Base-by-base conservation (phyloP, 1,140 invertebrate species). In the Drosophila orosa region DNA sequence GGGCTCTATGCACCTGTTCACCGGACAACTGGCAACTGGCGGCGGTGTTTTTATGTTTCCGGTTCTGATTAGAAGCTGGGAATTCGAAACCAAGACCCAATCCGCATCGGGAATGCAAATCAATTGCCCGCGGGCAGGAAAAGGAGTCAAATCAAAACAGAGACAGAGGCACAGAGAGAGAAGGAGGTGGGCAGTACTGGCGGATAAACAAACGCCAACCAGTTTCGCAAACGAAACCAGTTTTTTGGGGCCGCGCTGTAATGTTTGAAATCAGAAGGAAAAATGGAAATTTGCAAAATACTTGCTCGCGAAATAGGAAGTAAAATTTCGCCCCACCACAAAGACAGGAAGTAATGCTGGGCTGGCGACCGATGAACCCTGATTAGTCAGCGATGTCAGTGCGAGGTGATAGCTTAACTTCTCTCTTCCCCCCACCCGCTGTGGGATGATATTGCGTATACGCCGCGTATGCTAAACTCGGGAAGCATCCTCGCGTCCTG, bases 141-240 rank as follows among this genome's bases (percentile, higher is more conserved):
- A 69, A 74, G 56, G 67, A 74, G 56, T 59, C 45, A 76, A 76
- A 76, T 76, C 74, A 76, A 68, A 68, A 42, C 73, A 39, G 22
- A 73, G 50, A 58, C 33, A 33, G 12, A 10, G 37, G 3, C 42
- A 31, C 9, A 17, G 44, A 54, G 27, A 59, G 15, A 9, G 44
- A 9, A 6, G 15, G 45, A 27, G 24, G n/a, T 15, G 44, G 9
- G 25, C 29, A 31, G 47, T 12, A 17, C 29, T 33, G 48, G 50
- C 50, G 24, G 35, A 50, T 48, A 61, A 39, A 47, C 56, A 59
- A 62, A 75, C 74, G 63, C 55, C 76, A 86, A 86, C 83, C 83
- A 86, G 83, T 86, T 86, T 86, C 60, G 80, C 80, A 84, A 83
- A 80, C 80, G 72, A 86, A 86, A 86, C 83, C 83, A 86, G 83